Base-by-base conservation (phyloP, 2,797 vertebrate species). In the Toxotes lorentzi region DNA sequence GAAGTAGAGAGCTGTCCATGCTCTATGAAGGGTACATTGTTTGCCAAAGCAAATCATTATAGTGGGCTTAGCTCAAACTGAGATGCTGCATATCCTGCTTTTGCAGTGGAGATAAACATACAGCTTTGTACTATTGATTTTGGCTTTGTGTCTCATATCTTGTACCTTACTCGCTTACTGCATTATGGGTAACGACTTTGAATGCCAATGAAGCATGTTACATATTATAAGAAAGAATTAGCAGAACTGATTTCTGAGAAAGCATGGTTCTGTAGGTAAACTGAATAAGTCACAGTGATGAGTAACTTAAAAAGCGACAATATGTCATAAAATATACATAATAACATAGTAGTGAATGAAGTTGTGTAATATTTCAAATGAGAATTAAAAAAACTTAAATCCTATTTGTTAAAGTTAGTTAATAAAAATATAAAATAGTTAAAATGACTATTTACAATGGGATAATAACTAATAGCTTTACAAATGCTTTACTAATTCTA, bases 31-130 rank as follows among this genome's bases (percentile, higher is more conserved):
- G 57, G 17, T 43, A 27, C 14, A n/a, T 19, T 53, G 45, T 78
- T 80, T 85, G n/a, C 58, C 41, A 84, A 85, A 85, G 69, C 68
- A 60, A 32, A 79, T 82, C 45, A 75, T 82, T 76, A 45, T 5
- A 75, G 48, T 30, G 35, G 19, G 70, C 53, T 63, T 32, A 41
- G 66, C 45, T 65, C 70, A 71, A 76, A 64, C 21, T 23, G 38
- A 70, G 76, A 76, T 0, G 27, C 67, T 32, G 24, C 45, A 57
- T 59, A 76, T 64, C 67, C 69, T 64, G 70, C 76, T 75, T 62
- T 50, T 40, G 19, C 64, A 17, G 38, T 64, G 27, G 8, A 72
- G 76, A 86, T 88, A 84, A 81, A 72, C 38, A 68, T 2, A 30
- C 24, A 47, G 59, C 56, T 70, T 60, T 23, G n/a, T 24, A n/a